Percentiles rank a stretch among this genome's conserved stretches.
phyloP scores from a whole-genome alignment of 2,113 vertebrate species.

The Crotalus viridis region DNA sequence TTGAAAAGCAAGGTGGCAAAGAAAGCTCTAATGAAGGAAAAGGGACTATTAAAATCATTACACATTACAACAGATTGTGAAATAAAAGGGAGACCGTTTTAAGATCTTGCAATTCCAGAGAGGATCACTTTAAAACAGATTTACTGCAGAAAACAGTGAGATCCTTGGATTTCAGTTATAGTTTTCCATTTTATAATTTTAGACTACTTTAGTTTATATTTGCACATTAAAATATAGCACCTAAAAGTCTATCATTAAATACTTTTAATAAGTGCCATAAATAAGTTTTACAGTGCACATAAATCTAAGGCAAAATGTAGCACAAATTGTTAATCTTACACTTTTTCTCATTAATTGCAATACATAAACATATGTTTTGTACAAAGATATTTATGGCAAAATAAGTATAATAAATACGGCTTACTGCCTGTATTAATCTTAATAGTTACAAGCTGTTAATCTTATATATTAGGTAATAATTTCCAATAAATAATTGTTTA shows the following conservation, averaged over 20 bases:
- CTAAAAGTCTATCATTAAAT: conserved; percentile 96
- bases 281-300: conserved; percentile 90
- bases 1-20: conserved; percentile 72
- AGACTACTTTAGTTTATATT: conserved; percentile 91
- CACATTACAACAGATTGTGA: conserved; percentile 76
- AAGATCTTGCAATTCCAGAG: conserved; percentile 75
- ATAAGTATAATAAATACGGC: conserved; percentile 98
- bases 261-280: conserved; percentile 97
- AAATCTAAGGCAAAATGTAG: conserved; percentile 97
- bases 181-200: conserved; percentile 89
- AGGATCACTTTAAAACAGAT: conserved; percentile 84
- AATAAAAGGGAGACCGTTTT: conserved; percentile 79
- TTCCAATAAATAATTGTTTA: conserved; percentile 99
- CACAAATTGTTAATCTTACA: conserved; percentile 96
- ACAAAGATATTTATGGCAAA: conserved; percentile 91
- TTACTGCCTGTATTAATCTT: conserved; percentile 91
- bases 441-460: conserved; percentile 98
- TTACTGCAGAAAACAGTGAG: conserved; percentile 92
- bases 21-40: conserved; percentile 69
- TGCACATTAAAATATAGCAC: conserved; percentile 94
- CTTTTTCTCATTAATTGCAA: conserved; percentile 93
- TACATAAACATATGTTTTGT: conserved; percentile 97
- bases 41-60: conserved; percentile 73
- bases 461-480: conserved; percentile 99
- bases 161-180: conserved; percentile 91